Evolutionary conservation across 2,797 vertebrate species (phyloP).

Genomic region (Ptychobarbus kaznakovi): DNA sequence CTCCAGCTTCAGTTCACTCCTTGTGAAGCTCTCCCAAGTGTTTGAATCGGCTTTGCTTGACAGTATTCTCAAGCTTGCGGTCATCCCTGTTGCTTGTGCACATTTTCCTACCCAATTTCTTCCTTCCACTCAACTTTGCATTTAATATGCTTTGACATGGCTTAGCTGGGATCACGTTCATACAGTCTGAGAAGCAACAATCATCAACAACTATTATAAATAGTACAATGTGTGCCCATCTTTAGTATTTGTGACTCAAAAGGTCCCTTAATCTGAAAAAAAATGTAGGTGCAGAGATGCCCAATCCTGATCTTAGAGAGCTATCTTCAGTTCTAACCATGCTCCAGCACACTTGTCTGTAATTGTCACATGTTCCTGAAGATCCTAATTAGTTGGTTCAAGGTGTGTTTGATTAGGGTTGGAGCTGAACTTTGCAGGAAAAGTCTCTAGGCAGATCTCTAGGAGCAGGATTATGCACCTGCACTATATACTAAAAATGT

Average conservation of each 20-base stretch:
- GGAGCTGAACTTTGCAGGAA: not conserved
- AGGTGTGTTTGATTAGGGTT: not conserved
- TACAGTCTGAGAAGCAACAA: not conserved
- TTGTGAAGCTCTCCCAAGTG: too few species aligned
- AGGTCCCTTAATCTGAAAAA: not conserved
- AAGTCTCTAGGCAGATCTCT: not conserved
- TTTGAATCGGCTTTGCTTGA: too few species aligned
- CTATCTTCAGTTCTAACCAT: not conserved
- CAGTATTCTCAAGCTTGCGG: too few species aligned
- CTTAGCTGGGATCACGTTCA: not conserved
- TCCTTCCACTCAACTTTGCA: too few species aligned
- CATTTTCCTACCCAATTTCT: too few species aligned
- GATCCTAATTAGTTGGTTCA: slow-evolving; percentile 6
- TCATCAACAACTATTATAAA: not conserved
- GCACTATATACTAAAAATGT: not conserved
- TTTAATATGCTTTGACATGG: not conserved
- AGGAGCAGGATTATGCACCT: not conserved
- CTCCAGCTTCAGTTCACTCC: too few species aligned
- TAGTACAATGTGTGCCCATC: not conserved
- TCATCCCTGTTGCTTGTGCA: too few species aligned
- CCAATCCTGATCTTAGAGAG: not conserved
- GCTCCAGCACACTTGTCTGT: slow-evolving; percentile 1
- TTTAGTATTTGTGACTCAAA: not conserved
- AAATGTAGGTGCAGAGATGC: not conserved
- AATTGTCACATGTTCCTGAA: slow-evolving; percentile 7